These are phyloP conservation scores for Tanytarsus gracilentus DNA, from an alignment of 2,888 invertebrate genomes.

Conservation along the genomic window DNA sequence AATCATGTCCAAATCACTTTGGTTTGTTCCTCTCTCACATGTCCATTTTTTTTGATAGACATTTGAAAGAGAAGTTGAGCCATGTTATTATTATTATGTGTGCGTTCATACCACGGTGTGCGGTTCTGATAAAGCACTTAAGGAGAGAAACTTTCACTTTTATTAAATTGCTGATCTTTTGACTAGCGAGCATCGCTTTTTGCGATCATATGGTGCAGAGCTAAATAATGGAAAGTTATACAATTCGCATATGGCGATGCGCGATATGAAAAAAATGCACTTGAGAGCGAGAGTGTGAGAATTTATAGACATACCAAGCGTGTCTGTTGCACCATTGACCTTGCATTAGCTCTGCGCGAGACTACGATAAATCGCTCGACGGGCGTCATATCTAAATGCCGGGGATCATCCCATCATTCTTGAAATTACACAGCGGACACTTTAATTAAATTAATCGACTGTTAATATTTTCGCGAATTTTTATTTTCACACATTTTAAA, in stretches of 20 bases:
- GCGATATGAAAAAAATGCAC: neutral
- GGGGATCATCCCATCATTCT: neutral
- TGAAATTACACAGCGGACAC: neutral
- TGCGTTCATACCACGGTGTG: no score
- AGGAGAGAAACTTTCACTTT: neutral
- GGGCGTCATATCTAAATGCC: neutral
- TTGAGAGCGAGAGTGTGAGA: neutral
- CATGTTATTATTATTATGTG: no score
- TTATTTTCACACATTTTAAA: no score
- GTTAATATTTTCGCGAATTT: neutral
- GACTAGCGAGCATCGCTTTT: neutral
- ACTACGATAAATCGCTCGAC: neutral
- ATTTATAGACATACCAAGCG: no score
- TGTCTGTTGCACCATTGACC: neutral
- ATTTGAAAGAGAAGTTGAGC: no score
- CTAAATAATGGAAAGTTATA: neutral
- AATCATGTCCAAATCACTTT: no score
- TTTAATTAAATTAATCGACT: neutral
- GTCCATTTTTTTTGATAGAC: no score
- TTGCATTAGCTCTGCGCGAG: neutral
- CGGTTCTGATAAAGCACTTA: neutral
- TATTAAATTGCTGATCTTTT: neutral
- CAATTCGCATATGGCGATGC: neutral
- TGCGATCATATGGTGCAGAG: neutral
- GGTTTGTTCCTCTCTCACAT: no score